phyloP scores from a whole-genome alignment of 2,797 vertebrate species.

The Mionectes olivaceus region DNA sequence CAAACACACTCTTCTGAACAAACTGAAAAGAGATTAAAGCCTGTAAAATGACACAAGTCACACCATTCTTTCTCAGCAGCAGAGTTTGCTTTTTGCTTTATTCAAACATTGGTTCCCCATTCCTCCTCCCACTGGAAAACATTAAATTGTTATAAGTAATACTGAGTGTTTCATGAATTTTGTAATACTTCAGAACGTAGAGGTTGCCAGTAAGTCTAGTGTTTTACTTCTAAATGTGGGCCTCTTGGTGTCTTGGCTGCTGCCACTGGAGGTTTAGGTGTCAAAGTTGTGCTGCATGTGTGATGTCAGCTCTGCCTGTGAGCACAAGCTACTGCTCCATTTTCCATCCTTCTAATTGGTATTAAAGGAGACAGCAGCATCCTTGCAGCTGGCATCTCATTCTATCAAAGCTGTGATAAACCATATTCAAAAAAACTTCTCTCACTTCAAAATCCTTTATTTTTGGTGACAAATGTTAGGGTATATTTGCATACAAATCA shows the following conservation, averaged over 20 bases:
- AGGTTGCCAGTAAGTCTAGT: not conserved
- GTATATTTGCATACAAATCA: slow-evolving; percentile 75
- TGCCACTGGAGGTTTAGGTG: slow-evolving; percentile 50
- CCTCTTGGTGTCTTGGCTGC: not conserved
- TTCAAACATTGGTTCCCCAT: not conserved
- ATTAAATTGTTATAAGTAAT: slow-evolving; percentile 25
- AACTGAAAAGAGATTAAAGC: not conserved
- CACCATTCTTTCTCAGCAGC: not conserved
- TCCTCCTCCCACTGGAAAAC: not conserved
- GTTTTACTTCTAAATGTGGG: not conserved
- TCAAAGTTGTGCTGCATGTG: slow-evolving; percentile 25
- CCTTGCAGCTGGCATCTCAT: slow-evolving; percentile 41
- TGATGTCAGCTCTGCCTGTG: slow-evolving; percentile 49
- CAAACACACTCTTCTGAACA: not conserved
- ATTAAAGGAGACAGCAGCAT: slow-evolving; percentile 59
- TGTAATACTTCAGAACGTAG: not conserved
- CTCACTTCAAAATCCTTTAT: slow-evolving; percentile 52
- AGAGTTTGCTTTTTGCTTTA: not conserved
- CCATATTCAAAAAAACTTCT: slow-evolving; percentile 48
- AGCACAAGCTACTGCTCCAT: slow-evolving; percentile 7
- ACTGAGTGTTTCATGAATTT: not conserved
- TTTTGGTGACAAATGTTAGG: slow-evolving; percentile 62
- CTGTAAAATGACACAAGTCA: not conserved
- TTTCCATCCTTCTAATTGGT: slow-evolving; percentile 28
- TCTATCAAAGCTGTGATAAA: slow-evolving; percentile 65